Evolutionary conservation across 2,113 vertebrate species (phyloP), one percentile per base, ranked within the genome.

Genomic region (Chionis minor): DNA sequence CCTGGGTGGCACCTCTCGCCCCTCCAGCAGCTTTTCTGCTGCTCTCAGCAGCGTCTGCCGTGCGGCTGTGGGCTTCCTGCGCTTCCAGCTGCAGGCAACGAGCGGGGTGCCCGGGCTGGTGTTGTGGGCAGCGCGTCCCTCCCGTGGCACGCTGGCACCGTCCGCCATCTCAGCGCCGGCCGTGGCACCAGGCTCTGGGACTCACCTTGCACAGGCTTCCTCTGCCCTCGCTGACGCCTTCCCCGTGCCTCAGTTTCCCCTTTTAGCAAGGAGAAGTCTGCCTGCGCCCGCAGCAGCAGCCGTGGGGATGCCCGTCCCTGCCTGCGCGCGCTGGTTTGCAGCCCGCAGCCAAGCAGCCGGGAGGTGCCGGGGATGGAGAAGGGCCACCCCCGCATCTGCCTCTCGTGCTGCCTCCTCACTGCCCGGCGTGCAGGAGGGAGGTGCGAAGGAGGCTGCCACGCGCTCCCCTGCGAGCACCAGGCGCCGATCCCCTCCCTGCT

Each of bases 361-460:
- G 79, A 33, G 18, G 67, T 2, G 2, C 38, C 13, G 82, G 56
- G 58, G 81, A 27, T 6, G 61, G 30, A n/a, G 72, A 20, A 49
- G 12, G 24, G 30, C 42, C 23, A 1, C 0, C 40, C 27, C 40
- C 4, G 1, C 6, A 1, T 2, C 81, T 3, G 52, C 10, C 0
- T 4, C 47, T 35, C 32, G 5, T 3, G 22, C 82, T 3, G 42
- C 4, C 1, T 9, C 15, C 52, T 11, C 1, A 0, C 27, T 8
- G 12, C 35, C 35, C 6, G 4, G 47, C 9, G 1, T 5, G 30
- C 28, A 3, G 3, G 66, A 55, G 44, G 54, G 65, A 52, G 40
- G 49, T 5, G 28, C 4, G 23, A 40, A n/a, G 75, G 67, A 10
- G 28, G 45, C 14, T 3, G 28, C 49, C 2, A 2, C 2, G 1